Evolutionary conservation across 2,888 invertebrate genomes (phyloP), one percentile per base, ranked within the genome.

Genomic region (Andrena minutula): DNA sequence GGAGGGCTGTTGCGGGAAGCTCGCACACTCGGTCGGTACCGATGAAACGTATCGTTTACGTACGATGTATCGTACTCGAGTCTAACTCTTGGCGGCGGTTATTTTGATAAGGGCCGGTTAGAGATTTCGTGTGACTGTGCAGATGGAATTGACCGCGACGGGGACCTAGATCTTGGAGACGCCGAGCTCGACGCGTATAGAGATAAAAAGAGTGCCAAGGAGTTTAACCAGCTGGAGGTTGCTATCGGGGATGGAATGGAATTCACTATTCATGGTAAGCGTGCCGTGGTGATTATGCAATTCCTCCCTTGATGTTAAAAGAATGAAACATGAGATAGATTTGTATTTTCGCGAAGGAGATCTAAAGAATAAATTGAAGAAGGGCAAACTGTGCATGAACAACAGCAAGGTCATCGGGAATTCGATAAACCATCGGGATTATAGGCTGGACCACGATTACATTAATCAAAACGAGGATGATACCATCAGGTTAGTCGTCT

Each of bases 201-300:
- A 93, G 97, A 98, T 92, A 97, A 97, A 94, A 98, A 98, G 94
- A 96, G 97, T 91, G 97, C 95, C 26, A 95, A 97, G 95, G 97
- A 97, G 92, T 89, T 93, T 8, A 94, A 94, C 78, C 97, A 97
- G 94, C 95, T 98, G 88, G 98, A 98, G 95, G 98, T 98, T 86
- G 98, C 98, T 83, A 98, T 98, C 92, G 98, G 98, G 65, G 98
- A 98, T 93, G 98, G 98, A 88, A 98, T 98, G 97, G 98, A 98
- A 94, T 98, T 98, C 92, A 98, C 98, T 70, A 98, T 98, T 95
- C 98, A 98, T 94, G 98, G 98, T 96, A 95, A 94, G 89, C 58
- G 75, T 69, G n/a, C 82, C 75, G 70, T 28, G 23, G n/a, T 28
- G 53, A 49, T 65, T 7, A 10, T 16, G 20, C 3, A 65, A 60